Conservation (phyloP, 1,140 invertebrate genomes). For the Nymphalis io region DNA sequence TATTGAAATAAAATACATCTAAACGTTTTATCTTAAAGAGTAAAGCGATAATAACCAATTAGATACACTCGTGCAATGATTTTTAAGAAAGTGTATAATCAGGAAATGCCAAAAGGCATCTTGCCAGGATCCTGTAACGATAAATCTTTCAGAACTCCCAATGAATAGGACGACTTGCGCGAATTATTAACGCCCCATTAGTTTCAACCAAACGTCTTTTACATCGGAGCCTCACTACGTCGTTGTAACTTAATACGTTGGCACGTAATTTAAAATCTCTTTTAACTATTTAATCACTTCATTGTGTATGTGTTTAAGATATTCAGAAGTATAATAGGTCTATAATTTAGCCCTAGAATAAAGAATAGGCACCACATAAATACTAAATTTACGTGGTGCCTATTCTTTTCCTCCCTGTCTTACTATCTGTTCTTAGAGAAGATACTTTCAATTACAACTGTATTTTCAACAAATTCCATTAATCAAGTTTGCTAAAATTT, state of each 20-base stretch:
- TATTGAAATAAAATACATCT: too few relatives aligned
- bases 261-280: background rate
- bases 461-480: too few relatives aligned
- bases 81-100: slow-evolving; percentile 47
- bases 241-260: background rate
- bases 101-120: slow-evolving; percentile 70
- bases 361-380: too few relatives aligned
- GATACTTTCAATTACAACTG: too few relatives aligned
- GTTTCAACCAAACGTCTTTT: slow-evolving; percentile 62
- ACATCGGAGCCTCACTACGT: slow-evolving; percentile 8
- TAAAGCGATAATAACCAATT: background rate
- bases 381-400: too few relatives aligned
- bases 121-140: slow-evolving; percentile 72
- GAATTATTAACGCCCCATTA: slow-evolving; percentile 76
- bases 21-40: too few relatives aligned
- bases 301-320: too few relatives aligned
- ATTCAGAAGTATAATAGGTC: too few relatives aligned
- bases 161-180: slow-evolving; percentile 67
- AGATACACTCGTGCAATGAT: slow-evolving; percentile 1
- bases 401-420: too few relatives aligned
- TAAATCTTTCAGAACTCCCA: slow-evolving; percentile 71
- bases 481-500: too few relatives aligned
- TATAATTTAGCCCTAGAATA: too few relatives aligned
- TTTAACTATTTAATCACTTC: background rate
- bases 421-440: too few relatives aligned